Percentiles rank a stretch among this genome's conserved stretches.
Conservation (phyloP, 2,113 vertebrate species). For the Xiphorhynchus elegans region DNA sequence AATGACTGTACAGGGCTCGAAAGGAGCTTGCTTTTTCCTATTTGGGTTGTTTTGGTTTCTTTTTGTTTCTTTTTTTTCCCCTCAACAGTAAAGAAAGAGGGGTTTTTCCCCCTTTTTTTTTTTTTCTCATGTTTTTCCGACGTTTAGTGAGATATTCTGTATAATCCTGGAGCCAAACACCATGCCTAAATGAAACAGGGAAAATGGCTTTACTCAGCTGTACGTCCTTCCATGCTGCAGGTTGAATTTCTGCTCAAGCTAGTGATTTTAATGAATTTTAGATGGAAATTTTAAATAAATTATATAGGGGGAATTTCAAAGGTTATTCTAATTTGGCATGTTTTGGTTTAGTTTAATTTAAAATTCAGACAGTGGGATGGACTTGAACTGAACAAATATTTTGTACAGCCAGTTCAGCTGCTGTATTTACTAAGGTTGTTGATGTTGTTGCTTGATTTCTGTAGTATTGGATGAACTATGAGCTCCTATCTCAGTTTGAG, state of each 20-base stretch:
- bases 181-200: slow-evolving; percentile 1
- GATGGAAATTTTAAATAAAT: slow-evolving; percentile 58
- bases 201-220: background rate
- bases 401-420: background rate
- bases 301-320: slow-evolving; percentile 27
- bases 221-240: background rate
- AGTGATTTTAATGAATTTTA: slow-evolving; percentile 56
- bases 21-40: background rate
- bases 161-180: background rate
- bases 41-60: too few relatives aligned
- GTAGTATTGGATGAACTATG: background rate
- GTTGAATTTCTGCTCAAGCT: slow-evolving; percentile 19
- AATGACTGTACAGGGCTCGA: background rate
- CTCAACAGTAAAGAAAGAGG: background rate
- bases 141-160: background rate
- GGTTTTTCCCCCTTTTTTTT: fast-evolving
- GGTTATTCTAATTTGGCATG: slow-evolving; percentile 27
- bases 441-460: background rate
- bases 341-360: slow-evolving; percentile 50
- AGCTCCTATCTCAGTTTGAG: background rate
- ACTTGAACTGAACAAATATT: slow-evolving; percentile 5
- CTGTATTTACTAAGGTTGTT: background rate
- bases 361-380: slow-evolving; percentile 19
- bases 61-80: too few relatives aligned
- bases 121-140: fast-evolving